Conservation (phyloP, 1,140 invertebrate genomes). For the Apis cerana region DNA sequence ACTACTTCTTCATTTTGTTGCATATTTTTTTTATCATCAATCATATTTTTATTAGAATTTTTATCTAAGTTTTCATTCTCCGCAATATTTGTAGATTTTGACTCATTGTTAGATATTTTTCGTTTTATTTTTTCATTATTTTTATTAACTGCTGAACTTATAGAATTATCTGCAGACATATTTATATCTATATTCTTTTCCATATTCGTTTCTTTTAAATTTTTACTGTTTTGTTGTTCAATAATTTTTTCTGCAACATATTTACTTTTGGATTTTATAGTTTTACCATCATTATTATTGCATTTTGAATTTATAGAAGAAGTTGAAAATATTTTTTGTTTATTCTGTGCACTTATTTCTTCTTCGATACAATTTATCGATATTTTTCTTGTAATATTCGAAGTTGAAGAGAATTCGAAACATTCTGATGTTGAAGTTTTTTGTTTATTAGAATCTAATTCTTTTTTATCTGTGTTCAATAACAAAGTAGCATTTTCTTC, state of each 20-base stretch:
- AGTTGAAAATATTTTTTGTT: slow-evolving; percentile 49
- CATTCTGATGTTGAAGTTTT: slow-evolving; percentile 54
- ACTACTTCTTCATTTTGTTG: slow-evolving; percentile 60
- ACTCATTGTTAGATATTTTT: slow-evolving; percentile 33
- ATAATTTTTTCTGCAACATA: slow-evolving; percentile 54
- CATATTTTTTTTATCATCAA: background rate
- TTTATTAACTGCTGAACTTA: slow-evolving; percentile 32
- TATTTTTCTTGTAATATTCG: slow-evolving; percentile 25
- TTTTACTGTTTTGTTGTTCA: slow-evolving; percentile 55
- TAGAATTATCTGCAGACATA: slow-evolving; percentile 34
- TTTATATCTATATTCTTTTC: slow-evolving; percentile 45
- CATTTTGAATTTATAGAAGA: slow-evolving; percentile 41
- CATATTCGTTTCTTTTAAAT: slow-evolving; percentile 41
- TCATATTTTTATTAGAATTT: slow-evolving; percentile 14
- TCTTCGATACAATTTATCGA: slow-evolving; percentile 38
- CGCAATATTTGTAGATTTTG: background rate
- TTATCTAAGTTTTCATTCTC: slow-evolving; percentile 38
- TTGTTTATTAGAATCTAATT: slow-evolving; percentile 61
- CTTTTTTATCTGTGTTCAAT: slow-evolving; percentile 49
- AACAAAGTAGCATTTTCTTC: slow-evolving; percentile 52
- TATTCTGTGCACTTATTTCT: slow-evolving; percentile 42
- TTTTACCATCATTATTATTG: slow-evolving; percentile 39
- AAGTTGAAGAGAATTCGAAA: slow-evolving; percentile 20
- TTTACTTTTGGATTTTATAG: slow-evolving; percentile 35
- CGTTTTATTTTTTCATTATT: slow-evolving; percentile 38